Evolutionary conservation across 2,888 invertebrate species (phyloP), one percentile per base, ranked within the genome.

Genomic region (Pilophorus perplexus): DNA sequence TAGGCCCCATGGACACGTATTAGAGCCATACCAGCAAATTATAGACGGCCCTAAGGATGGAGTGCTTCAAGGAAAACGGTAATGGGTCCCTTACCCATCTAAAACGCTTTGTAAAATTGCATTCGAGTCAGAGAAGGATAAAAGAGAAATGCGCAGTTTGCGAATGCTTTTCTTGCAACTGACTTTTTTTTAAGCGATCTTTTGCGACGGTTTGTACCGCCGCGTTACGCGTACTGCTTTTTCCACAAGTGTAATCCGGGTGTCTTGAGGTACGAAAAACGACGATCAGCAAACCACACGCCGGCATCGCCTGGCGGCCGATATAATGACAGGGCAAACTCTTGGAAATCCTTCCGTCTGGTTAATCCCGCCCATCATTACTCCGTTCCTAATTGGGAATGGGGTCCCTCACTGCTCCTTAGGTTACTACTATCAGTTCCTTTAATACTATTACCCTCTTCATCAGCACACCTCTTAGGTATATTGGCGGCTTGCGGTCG

Each of bases 301-400:
- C 10, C 16, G 42, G 33, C 33, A 33, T 33, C 20, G 38, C 18
- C 50, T 12, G 14, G 50, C 23, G 50, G 23, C 8, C 12, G 54
- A 37, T 20, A 8, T 55, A 55, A 55, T 55, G 55, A 55, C 55
- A 55, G 55, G 55, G 55, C 38, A 38, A 38, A 2, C 18, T 14
- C 52, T 46, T 23, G 50, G 18, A 18, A n/a, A n/a, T n/a, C n/a
- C n/a, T n/a, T n/a, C n/a, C n/a, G n/a, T 20, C 55, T 38, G 55
- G 55, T 55, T 55, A 55, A 55, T 55, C 55, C 55, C 16, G 23
- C 37, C 55, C 38, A 38, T 55, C 55, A 55, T 55, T 55, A 55
- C 55, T 5, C 16, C 42, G 20, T 14, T 55, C 55, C 55, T 55
- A 55, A 55, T 55, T 55, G 55, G 55, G 55, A 55, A 55, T 55